Evolutionary conservation across 2,888 invertebrate species (phyloP).

Genomic region (Drosophila percnosoma): DNA sequence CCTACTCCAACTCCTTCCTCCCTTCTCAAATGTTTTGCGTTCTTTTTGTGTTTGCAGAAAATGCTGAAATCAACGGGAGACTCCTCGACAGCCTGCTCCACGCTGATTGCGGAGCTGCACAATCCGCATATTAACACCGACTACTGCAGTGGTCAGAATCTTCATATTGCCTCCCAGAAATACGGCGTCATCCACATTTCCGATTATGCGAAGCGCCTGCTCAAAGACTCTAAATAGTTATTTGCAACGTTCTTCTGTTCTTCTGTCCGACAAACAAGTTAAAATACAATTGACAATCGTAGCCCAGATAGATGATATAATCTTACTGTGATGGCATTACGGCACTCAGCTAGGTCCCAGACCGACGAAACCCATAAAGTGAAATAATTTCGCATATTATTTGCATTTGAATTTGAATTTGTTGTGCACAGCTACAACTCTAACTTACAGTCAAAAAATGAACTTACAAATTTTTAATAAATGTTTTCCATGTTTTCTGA

Average conservation of each 20-base stretch:
- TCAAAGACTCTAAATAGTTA: background rate
- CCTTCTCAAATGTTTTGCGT: background rate
- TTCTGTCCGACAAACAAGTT: background rate
- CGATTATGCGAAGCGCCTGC: constrained; percentile 68
- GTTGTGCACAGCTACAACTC: no score
- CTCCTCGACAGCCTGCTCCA: constrained; percentile 87
- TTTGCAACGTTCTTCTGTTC: no score
- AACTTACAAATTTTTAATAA: no score
- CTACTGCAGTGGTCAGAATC: constrained; percentile 85
- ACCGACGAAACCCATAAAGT: background rate
- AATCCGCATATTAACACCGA: constrained; percentile 86
- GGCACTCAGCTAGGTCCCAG: background rate
- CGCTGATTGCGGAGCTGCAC: constrained; percentile 87
- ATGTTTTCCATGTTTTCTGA: no score
- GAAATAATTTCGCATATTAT: background rate
- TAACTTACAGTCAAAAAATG: no score
- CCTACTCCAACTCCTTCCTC: background rate
- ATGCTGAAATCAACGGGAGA: constrained; percentile 85
- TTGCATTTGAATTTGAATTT: background rate
- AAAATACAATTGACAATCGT: background rate
- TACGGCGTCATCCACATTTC: constrained; percentile 82
- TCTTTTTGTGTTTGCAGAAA: constrained; percentile 63
- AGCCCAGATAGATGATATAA: background rate
- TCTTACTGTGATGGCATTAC: background rate
- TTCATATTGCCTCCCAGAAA: constrained; percentile 85